Base-by-base conservation (phyloP, 2,113 vertebrate genomes). In the Lampris megalopsis region DNA sequence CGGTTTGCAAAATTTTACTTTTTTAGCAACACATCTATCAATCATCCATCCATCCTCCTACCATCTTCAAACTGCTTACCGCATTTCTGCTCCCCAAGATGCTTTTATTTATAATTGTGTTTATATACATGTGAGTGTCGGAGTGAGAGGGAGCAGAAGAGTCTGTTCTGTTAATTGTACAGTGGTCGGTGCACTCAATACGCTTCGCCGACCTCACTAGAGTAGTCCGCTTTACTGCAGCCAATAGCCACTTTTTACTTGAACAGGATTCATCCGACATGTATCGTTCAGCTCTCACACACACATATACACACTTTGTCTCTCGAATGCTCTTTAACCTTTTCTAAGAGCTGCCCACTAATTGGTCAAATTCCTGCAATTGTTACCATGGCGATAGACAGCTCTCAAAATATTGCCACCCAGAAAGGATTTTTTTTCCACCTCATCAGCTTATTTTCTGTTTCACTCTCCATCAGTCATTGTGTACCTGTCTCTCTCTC, bases 301-400 rank as follows among this genome's bases (percentile, higher is more conserved):
- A 79, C 5, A 62, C 43, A 54, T 47, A 40, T 48, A 71, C 52
- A 47, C 53, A 62, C 60, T 50, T 58, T 75, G 9, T 37, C 62
- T 45, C 37, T 5, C 48, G 24, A 54, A 57, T 64, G 50, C 47
- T 79, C 54, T 73, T 75, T 70, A 71, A 78, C 77, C 73, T 79
- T 60, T 74, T 79, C 78, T 87, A 79, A 80, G 53, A 63, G 40
- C 38, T 68, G 42, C 37, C 61, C 68, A 80, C 83, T 89, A 90
- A 88, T 88, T 88, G 68, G 75, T 77, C 58, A 56, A 74, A 83
- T 78, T 80, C 59, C 68, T 74, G 62, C 57, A 77, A 64, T 73
- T 59, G 77, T 89, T 87, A 74, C 86, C 77, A 76, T 83, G 87
- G 77, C 87, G 63, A 78, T 82, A 78, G 75, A 67, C 77, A 41